Evolutionary conservation across 92 coral and sea anemone genomes (phyloP), one percentile per base, ranked within the genome.

Genomic region (Siderastrea radians): DNA sequence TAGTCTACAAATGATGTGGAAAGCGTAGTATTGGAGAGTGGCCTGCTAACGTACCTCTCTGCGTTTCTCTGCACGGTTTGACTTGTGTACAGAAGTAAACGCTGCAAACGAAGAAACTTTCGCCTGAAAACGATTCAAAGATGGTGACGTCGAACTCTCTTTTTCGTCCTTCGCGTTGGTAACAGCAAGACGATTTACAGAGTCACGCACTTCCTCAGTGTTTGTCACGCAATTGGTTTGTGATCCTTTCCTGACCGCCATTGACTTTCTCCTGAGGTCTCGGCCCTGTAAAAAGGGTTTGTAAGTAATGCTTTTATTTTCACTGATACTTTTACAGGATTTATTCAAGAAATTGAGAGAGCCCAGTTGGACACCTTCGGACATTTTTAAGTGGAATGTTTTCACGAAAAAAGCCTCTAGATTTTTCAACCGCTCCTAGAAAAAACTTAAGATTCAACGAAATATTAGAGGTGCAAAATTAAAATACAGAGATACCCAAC

Each of bases 261-360:
- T 47, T 52, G 91, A 83, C 68, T 72, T 86, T 14, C 90, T 80
- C 49, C 95, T 88, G 11, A 26, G 7, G 82, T 53, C 90, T 5
- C 86, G 59, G 17, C 86, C 72, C 71, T 74, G 63, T 53, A 7
- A 54, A 54, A 49, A 5, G 12, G 62, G 55, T 19, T 68, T 17
- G 5, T 7, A 44, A 44, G 43, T 68, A 44, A 44, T 45, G n/a
- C n/a, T 8, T 15, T 45, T 5, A 64, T 16, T 63, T 63, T 63
- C 44, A 55, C 38, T 26, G 38, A 26, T 26, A 26, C 38, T 26
- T 26, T 26, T 26, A 26, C 38, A 26, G 38, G 38, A 26, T 26
- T 26, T 26, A 26, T 26, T 26, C 38, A 26, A 26, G 38, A 26
- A 26, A 0, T 26, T 26, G 38, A 26, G 38, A 26, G 38, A 26